Evolutionary conservation across 2,797 vertebrate genomes (phyloP).

Genomic region (Tokudaia muenninki): DNA sequence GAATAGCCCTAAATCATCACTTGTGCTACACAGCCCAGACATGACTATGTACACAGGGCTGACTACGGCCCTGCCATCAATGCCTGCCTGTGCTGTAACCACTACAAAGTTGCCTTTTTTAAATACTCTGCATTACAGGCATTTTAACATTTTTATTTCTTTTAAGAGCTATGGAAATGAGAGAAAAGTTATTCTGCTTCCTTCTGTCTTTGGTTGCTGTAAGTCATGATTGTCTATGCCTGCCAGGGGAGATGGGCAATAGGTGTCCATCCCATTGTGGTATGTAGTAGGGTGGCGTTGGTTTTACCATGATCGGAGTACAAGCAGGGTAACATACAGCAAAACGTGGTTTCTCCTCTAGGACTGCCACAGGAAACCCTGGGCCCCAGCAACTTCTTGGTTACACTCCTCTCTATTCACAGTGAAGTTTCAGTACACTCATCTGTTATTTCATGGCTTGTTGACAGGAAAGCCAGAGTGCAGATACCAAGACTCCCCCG

Average conservation of each 20-base stretch:
- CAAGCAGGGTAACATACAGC: constrained; percentile 23
- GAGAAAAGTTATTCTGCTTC: constrained; percentile 1
- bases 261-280: neutral
- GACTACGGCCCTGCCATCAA: neutral
- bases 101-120: neutral
- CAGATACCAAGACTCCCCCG: constrained; percentile 63
- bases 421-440: constrained; percentile 24
- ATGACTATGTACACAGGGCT: neutral
- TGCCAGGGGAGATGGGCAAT: neutral
- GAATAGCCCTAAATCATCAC: neutral
- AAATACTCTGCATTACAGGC: neutral
- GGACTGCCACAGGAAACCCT: neutral
- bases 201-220: neutral
- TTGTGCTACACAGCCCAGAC: neutral
- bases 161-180: constrained; percentile 14
- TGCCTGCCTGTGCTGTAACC: neutral
- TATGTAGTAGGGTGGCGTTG: neutral
- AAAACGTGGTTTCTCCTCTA: constrained; percentile 47
- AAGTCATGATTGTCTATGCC: neutral
- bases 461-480: constrained; percentile 36
- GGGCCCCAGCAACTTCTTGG: neutral
- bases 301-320: neutral
- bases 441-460: constrained; percentile 53
- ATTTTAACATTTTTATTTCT: neutral
- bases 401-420: constrained; percentile 34